A percentile compares a stretch with the other conserved stretches of the same genome.
phyloP scores from a whole-genome alignment of 2,797 vertebrate species.

The Poliocrania exsul region DNA sequence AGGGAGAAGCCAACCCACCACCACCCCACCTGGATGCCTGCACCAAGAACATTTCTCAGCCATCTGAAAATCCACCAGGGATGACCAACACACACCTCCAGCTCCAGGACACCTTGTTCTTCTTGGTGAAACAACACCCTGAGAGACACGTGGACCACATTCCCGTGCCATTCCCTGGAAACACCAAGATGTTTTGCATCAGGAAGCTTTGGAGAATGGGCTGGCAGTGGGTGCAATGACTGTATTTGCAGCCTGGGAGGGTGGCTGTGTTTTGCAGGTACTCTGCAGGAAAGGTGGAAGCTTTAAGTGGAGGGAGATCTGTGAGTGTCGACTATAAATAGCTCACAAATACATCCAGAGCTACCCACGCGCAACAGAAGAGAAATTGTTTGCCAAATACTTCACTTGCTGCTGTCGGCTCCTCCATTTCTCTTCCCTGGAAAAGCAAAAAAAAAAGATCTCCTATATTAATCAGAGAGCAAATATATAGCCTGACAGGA shows the following conservation, averaged over 20 bases:
- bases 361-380: not conserved
- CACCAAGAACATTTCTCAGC: not conserved
- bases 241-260: not conserved
- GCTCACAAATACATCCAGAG: rapidly evolving
- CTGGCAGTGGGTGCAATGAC: not conserved
- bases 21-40: rapidly evolving
- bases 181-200: not conserved
- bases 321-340: not conserved
- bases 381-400: conserved; percentile 13
- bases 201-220: not conserved
- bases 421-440: not conserved
- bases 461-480: not conserved
- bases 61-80: not conserved
- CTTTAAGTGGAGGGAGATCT: not conserved
- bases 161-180: not conserved
- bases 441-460: not conserved
- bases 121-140: not conserved
- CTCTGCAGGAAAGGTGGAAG: not conserved
- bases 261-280: conserved; percentile 37
- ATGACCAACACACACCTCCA: not conserved
- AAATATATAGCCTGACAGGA: not conserved
- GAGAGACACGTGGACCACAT: rapidly evolving
- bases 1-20: not conserved
- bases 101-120: not conserved
- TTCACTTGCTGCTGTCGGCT: not conserved